phyloP scores from a whole-genome alignment of 2,113 vertebrate species.

The Synchiropus splendidus region DNA sequence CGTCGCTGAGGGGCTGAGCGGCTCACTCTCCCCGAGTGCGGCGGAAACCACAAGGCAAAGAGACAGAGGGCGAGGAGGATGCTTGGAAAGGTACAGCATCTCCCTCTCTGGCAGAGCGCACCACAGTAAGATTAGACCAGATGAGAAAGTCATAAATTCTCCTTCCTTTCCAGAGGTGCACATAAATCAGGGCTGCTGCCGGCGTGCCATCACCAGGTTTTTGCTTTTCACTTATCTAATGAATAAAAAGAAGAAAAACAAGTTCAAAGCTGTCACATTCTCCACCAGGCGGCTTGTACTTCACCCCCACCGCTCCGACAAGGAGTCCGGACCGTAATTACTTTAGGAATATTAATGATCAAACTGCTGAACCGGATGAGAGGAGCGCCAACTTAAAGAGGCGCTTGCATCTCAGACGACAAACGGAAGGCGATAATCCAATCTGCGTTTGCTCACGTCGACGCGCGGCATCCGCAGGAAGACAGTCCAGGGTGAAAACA shows the following conservation, averaged over 20 bases:
- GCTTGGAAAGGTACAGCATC: slow-evolving; percentile 42
- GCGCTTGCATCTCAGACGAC: slow-evolving; percentile 9
- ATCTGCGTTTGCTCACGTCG: slow-evolving; percentile 2
- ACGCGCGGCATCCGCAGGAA: no score
- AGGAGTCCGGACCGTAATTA: slow-evolving; percentile 39
- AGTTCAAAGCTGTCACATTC: slow-evolving; percentile 48
- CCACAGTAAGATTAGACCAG: slow-evolving; percentile 54
- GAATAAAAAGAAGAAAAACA: slow-evolving; percentile 53
- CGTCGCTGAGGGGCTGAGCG: slow-evolving; percentile 39
- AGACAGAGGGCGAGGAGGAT: slow-evolving; percentile 13
- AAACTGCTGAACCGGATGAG: slow-evolving; percentile 20
- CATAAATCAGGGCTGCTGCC: slow-evolving; percentile 62
- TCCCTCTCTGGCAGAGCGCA: slow-evolving; percentile 44
- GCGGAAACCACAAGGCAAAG: slow-evolving; percentile 25
- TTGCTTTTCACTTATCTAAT: slow-evolving; percentile 70
- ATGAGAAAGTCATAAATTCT: slow-evolving; percentile 63
- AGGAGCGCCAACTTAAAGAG: not conserved
- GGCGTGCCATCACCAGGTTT: slow-evolving; percentile 53
- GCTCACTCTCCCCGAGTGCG: slow-evolving; percentile 31
- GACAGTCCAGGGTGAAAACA: no score
- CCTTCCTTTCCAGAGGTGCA: slow-evolving; percentile 57
- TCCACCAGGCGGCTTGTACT: slow-evolving; percentile 9
- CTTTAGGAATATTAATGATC: slow-evolving; percentile 38
- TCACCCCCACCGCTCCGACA: slow-evolving; percentile 14
- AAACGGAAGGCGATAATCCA: no score